Evolutionary conservation across 2,888 invertebrate species (phyloP).

Genomic region (Torymus aiolomorphi): DNA sequence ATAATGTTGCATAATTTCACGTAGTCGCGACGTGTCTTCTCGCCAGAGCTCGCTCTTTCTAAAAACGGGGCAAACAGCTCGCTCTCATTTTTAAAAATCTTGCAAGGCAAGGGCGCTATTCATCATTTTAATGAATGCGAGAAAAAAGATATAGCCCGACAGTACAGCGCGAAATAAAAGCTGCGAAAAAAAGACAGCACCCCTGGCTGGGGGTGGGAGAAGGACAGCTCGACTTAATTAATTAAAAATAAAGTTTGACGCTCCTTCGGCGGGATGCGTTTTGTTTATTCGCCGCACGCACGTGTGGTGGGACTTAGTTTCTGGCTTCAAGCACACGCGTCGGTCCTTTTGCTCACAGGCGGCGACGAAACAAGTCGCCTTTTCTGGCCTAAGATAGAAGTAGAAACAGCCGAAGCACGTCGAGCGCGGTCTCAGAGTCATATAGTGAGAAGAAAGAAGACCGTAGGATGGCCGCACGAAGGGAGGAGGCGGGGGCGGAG

Average conservation of each 20-base stretch:
- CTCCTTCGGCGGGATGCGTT: slow-evolving; percentile 4
- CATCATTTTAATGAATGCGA: slow-evolving; percentile 31
- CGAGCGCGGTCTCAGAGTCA: neutral
- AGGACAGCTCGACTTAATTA: slow-evolving; percentile 40
- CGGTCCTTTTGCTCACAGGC: neutral
- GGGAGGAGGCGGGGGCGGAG: slow-evolving; percentile 72
- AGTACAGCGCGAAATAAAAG: slow-evolving; percentile 7
- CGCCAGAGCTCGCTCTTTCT: neutral
- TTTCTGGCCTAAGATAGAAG: slow-evolving; percentile 37
- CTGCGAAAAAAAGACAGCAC: neutral
- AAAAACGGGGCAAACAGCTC: neutral
- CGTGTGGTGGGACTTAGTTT: neutral
- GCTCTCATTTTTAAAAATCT: slow-evolving; percentile 1
- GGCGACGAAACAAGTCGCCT: slow-evolving; percentile 7
- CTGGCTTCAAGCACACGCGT: neutral
- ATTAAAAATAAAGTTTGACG: slow-evolving; percentile 44
- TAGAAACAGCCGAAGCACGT: slow-evolving; percentile 21
- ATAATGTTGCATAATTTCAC: too few relatives aligned
- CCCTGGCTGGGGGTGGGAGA: neutral
- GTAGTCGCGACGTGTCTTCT: too few relatives aligned
- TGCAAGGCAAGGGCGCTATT: slow-evolving; percentile 10
- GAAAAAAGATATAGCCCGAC: slow-evolving; percentile 5
- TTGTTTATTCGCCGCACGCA: slow-evolving; percentile 38
- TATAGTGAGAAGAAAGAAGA: slow-evolving; percentile 59
- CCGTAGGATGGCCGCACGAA: neutral